Percentiles rank a stretch among this genome's conserved stretches.
These are phyloP conservation scores for Diploptera punctata DNA, from an alignment of 2,888 invertebrate genomes.

Conservation along the genomic window DNA sequence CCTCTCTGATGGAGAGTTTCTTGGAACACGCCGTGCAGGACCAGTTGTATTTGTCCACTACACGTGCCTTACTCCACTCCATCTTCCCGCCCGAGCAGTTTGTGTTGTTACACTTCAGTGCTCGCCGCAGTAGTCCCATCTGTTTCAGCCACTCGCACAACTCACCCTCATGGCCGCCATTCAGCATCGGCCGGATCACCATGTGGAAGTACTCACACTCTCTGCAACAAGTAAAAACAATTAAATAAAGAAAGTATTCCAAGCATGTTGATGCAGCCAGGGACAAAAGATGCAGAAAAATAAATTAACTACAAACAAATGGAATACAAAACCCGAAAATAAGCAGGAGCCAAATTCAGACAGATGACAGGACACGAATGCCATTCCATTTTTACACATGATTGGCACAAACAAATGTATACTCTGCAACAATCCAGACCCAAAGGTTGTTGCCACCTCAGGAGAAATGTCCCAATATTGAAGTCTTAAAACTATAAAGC, in stretches of 20 bases:
- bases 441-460: too few species aligned
- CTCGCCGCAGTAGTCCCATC: slow-evolving; percentile 56
- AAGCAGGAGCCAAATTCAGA: background rate
- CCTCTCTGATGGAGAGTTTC: slow-evolving; percentile 58
- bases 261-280: background rate
- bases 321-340: background rate
- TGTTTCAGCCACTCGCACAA: slow-evolving; percentile 61
- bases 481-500: too few species aligned
- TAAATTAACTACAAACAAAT: background rate
- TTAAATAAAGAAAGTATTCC: background rate
- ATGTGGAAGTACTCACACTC: slow-evolving; percentile 57
- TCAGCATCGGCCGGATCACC: slow-evolving; percentile 58
- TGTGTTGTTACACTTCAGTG: slow-evolving; percentile 52
- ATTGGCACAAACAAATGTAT: background rate
- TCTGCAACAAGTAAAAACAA: too few species aligned
- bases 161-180: slow-evolving; percentile 60
- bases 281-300: background rate
- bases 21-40: slow-evolving; percentile 55
- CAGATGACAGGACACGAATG: background rate
- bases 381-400: background rate
- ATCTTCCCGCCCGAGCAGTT: slow-evolving; percentile 55
- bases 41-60: slow-evolving; percentile 61
- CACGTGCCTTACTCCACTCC: slow-evolving; percentile 58
- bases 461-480: too few species aligned
- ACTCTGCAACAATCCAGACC: background rate